Conservation (phyloP, 2,888 invertebrate species). For the Conops quadrifasciatus region DNA sequence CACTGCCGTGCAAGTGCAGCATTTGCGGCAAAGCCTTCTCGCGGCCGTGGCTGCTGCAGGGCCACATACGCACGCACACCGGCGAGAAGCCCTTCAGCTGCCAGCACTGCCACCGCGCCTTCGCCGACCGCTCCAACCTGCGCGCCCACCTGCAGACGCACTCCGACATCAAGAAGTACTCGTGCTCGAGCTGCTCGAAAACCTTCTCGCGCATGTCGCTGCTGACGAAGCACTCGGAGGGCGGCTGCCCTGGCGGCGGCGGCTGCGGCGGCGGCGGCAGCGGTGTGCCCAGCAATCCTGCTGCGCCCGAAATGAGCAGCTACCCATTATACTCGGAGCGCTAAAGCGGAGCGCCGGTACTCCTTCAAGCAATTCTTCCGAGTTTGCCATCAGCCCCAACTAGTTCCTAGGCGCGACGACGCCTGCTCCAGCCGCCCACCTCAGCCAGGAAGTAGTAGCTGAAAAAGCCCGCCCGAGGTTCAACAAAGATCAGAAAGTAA, state of each 20-base stretch:
- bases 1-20: slow-evolving; percentile 95
- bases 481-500: neutral
- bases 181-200: slow-evolving; percentile 90
- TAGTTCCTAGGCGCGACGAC: slow-evolving; percentile 60
- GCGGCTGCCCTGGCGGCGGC: slow-evolving; percentile 76
- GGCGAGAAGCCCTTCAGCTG: slow-evolving; percentile 98
- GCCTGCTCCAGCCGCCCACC: slow-evolving; percentile 11
- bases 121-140: slow-evolving; percentile 96
- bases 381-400: slow-evolving; percentile 62
- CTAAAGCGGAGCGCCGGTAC: slow-evolving; percentile 43
- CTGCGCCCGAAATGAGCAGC: slow-evolving; percentile 39
- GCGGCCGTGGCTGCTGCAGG: slow-evolving; percentile 95
- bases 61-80: slow-evolving; percentile 97
- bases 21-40: slow-evolving; percentile 98
- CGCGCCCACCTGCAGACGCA: slow-evolving; percentile 97
- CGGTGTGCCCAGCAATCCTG: neutral
- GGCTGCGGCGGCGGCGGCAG: slow-evolving; percentile 29
- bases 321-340: slow-evolving; percentile 54
- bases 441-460: neutral
- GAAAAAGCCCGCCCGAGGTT: neutral
- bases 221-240: slow-evolving; percentile 91
- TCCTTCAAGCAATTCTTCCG: slow-evolving; percentile 37
- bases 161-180: slow-evolving; percentile 97
- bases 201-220: slow-evolving; percentile 98
- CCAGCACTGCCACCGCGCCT: slow-evolving; percentile 92